Evolutionary conservation across 2,888 invertebrate genomes (phyloP), one percentile per base, ranked within the genome.

Genomic region (Mesochorus sp.): DNA sequence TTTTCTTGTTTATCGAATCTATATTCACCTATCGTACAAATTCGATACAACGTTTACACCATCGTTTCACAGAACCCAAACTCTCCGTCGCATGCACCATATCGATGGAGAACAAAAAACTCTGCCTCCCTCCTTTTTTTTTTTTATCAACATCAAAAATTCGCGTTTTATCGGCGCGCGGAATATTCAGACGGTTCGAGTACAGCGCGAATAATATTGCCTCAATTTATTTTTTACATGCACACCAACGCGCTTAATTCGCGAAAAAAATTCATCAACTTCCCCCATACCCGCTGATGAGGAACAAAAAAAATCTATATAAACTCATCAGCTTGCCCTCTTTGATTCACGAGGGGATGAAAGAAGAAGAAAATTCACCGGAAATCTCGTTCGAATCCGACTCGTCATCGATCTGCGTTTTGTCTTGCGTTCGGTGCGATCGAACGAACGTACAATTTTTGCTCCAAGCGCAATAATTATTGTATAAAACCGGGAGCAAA

Each of bases 1-100:
- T 1, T 57, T 57, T 10, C 75, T 82, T 59, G 67, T 79, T 80
- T 79, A 82, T 80, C 82, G 80, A 85, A 81, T 83, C 62, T 80
- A 75, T 76, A 81, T 83, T 83, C 73, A 72, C 61, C 84, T 88
- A 88, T 87, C 82, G 86, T 88, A 89, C 87, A 89, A 89, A 88
- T 83, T 81, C 79, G 80, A 83, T 80, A 79, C 80, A 81, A 75
- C 77, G 62, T 83, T 31, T 81, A 84, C 81, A 85, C 47, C 24
- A 31, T 55, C 42, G 34, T 70, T 67, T 51, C 26, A 59, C 34
- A 44, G 14, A n/a, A n/a, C n/a, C n/a, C n/a, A n/a, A n/a, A n/a
- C n/a, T 34, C 68, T 64, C 68, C 28, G 26, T 66, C 44, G 49
- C 47, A 42, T 55, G 39, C 31, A n/a, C 17, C 28, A n/a, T 17